Base-by-base conservation (phyloP, 1,140 invertebrate species). In the Drosophila trapezifrons region DNA sequence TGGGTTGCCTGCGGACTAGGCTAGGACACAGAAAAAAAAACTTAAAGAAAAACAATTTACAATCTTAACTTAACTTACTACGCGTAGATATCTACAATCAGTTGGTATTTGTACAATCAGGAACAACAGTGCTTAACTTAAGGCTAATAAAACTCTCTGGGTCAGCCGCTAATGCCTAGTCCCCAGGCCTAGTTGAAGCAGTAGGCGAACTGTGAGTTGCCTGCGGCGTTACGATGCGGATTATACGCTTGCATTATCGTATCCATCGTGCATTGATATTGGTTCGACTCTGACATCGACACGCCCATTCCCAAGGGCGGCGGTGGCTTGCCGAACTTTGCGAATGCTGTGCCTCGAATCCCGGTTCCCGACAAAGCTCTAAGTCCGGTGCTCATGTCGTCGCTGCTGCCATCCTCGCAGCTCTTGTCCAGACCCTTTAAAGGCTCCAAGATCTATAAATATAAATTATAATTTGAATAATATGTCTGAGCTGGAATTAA, bases 181-280 rank as follows among this genome's bases (percentile, higher is more conserved):
- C 38, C 40, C 38, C 40, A 40, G 43, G 51, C 51, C 62, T 71
- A 90, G 47, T 90, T 90, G 40, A 90, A 90, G 35, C 87, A 90
- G 66, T 84, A 90, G 55, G 83, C 87, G 40, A 90, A 90, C 62
- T 90, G 87, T 7, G 80, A 65, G 47, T 84, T 90, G 57, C 78
- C 78, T 43, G 66, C 58, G 27, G 69, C 57, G 60, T 90, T 90
- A 79, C 87, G 87, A 90, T 90, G 87, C 20, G 89, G 77, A 84
- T 89, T 89, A 87, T 90, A 90, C 87, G 87, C 87, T 91, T 90
- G 87, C 87, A 90, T 90, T 90, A 90, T 84, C 87, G 87, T 90
- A 90, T 90, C 87, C 87, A 90, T 90, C 87, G 87, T 90, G 62
- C 83, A 90, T 74, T 90, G 87, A 52, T 90, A 87, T 75, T 89